phyloP scores from a whole-genome alignment of 1,140 invertebrate species.

The Brachionus rotundiformis region DNA sequence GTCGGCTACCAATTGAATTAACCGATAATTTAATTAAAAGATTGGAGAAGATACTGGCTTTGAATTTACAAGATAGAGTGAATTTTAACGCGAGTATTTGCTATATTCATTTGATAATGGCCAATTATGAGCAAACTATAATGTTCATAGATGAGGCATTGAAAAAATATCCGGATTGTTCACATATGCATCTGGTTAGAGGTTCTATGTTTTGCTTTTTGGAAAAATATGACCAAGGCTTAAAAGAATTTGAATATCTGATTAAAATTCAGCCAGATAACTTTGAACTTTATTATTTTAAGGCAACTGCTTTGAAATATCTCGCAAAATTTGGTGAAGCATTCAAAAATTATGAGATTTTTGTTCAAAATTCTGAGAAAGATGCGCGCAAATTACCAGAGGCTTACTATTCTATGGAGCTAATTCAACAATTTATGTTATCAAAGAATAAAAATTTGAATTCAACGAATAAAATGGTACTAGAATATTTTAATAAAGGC shows the following conservation, averaged over 20 bases:
- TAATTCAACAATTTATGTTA: background rate
- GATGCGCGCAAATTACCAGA: background rate
- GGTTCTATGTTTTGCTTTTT: conserved; percentile 14
- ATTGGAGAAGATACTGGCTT: background rate
- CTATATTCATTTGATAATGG: background rate
- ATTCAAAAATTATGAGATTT: background rate
- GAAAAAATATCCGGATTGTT: conserved; percentile 1
- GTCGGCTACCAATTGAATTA: background rate
- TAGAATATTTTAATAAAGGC: background rate
- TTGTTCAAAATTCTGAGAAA: background rate
- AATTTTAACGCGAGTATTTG: conserved; percentile 27
- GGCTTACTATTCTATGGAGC: background rate
- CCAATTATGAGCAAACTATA: background rate
- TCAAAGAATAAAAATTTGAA: background rate
- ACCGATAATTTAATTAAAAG: background rate
- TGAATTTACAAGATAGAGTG: background rate
- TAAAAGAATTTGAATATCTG: conserved; percentile 8
- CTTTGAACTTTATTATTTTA: background rate
- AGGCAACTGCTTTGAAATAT: background rate
- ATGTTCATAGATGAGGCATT: background rate
- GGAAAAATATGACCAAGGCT: background rate
- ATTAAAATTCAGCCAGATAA: background rate
- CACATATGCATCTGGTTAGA: background rate
- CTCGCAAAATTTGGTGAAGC: background rate
- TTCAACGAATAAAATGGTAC: background rate